phyloP scores from a whole-genome alignment of 1,140 invertebrate genomes.

The Pogonomyrmex californicus region DNA sequence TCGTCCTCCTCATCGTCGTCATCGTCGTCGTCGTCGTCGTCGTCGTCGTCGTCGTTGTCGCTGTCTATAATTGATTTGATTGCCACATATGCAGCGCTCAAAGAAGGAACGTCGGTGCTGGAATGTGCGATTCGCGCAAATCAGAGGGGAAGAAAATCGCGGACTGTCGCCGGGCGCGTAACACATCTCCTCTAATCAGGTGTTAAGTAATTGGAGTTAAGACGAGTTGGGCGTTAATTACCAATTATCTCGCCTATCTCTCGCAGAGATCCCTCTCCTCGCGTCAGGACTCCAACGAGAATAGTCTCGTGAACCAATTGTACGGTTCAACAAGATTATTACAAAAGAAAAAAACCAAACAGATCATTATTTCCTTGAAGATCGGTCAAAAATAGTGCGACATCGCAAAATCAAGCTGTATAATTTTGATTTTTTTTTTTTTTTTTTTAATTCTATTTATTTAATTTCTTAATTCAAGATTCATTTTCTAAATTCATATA shows the following conservation, averaged over 20 bases:
- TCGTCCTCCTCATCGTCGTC: no score
- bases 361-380: background rate
- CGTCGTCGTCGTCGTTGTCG: no score
- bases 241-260: background rate
- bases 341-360: background rate
- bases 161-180: constrained; percentile 1
- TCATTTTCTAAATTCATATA: background rate
- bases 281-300: background rate
- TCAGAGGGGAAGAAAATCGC: constrained; percentile 41
- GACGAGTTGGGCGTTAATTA: constrained; percentile 25
- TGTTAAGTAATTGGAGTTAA: constrained; percentile 49
- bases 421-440: background rate
- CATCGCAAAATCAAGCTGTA: no score
- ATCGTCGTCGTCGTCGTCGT: no score
- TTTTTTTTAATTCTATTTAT: no score
- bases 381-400: background rate
- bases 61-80: constrained; percentile 59
- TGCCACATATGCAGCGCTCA: constrained; percentile 40
- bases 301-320: no score
- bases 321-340: no score
- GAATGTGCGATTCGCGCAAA: constrained; percentile 29
- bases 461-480: background rate
- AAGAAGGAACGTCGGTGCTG: constrained; percentile 5
- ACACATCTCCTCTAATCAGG: constrained; percentile 28
- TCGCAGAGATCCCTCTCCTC: background rate